phyloP scores from a whole-genome alignment of 2,113 vertebrate species.

The Phocoena phocoena region DNA sequence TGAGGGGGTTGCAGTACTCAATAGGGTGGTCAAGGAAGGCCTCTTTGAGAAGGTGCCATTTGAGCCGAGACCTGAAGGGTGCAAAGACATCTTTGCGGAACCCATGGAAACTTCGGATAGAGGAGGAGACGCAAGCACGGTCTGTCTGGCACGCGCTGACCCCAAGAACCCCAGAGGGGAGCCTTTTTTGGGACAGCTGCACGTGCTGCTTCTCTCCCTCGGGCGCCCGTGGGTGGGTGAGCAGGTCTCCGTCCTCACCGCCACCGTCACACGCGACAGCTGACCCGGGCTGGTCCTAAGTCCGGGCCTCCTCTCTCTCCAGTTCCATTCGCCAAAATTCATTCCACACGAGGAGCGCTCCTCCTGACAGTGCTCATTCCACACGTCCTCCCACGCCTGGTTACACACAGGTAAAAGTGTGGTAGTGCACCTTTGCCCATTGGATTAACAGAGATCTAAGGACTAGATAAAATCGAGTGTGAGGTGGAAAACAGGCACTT shows the following conservation, averaged over 20 bases:
- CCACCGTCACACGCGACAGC: fast-evolving
- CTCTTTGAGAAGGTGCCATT: not conserved
- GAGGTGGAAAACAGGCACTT: not conserved
- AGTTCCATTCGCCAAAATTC: not conserved
- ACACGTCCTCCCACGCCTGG: not conserved
- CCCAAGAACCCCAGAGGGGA: not conserved
- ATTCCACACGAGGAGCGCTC: not conserved
- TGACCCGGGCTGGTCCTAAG: not conserved
- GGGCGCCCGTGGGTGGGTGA: fast-evolving
- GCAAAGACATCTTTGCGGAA: not conserved
- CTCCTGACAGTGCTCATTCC: not conserved
- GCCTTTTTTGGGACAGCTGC: too few species aligned
- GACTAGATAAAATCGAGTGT: not conserved
- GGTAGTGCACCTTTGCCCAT: too few species aligned
- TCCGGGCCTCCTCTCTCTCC: not conserved
- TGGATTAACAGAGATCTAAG: not conserved
- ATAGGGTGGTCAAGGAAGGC: not conserved
- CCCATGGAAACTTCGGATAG: not conserved
- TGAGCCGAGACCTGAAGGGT: not conserved
- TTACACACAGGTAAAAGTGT: not conserved
- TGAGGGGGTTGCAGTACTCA: not conserved
- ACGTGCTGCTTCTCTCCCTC: fast-evolving
- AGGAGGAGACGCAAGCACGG: not conserved
- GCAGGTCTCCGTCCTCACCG: not conserved
- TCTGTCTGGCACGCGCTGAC: not conserved